phyloP scores from a whole-genome alignment of 2,888 invertebrate species.

The Pheosia tremula region DNA sequence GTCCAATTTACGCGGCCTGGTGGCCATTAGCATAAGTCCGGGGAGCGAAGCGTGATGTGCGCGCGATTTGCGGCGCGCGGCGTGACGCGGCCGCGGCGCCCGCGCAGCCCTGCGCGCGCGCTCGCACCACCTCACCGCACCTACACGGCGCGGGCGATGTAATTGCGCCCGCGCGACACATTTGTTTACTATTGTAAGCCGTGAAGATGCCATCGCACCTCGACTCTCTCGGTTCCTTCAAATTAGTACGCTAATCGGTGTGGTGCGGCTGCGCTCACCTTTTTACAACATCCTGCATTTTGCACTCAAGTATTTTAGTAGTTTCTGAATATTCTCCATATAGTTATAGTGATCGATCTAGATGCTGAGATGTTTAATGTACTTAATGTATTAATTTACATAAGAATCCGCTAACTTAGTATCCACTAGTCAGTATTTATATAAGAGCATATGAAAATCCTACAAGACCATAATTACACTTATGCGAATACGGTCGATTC shows the following conservation, averaged over 20 bases:
- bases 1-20: conserved; percentile 81
- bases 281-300: conserved; percentile 31
- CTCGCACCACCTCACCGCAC: conserved; percentile 33
- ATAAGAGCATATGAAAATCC: conserved; percentile 33
- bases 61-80: conserved; percentile 68
- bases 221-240: conserved; percentile 71
- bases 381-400: conserved; percentile 29
- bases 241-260: conserved; percentile 73
- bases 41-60: conserved; percentile 72
- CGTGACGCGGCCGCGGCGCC: conserved; percentile 51
- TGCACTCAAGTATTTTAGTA: conserved; percentile 8
- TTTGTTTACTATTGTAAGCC: conserved; percentile 83
- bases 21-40: conserved; percentile 83
- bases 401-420: conserved; percentile 29
- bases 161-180: conserved; percentile 80
- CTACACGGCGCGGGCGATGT: conserved; percentile 52
- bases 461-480: conserved; percentile 34
- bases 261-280: conserved; percentile 40
- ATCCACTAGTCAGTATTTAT: conserved; percentile 19
- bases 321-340: conserved; percentile 17
- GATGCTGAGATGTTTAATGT: conserved; percentile 33
- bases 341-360: conserved; percentile 32
- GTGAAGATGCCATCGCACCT: conserved; percentile 80
- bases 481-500: conserved; percentile 35
- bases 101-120: conserved; percentile 42